Conservation (phyloP, 2,888 invertebrate species). For the Drosophila parthenogenetica region DNA sequence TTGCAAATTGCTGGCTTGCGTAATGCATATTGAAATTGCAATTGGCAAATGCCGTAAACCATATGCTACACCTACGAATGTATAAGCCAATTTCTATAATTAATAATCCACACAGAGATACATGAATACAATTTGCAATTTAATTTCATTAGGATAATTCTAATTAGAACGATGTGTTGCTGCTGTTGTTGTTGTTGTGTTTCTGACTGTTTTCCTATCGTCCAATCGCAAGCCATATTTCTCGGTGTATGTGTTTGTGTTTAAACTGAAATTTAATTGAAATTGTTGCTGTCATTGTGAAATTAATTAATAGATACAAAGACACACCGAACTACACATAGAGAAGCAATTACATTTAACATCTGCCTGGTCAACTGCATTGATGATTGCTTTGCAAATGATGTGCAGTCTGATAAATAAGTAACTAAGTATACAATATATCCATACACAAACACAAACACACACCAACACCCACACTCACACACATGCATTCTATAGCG, state of each 20-base stretch:
- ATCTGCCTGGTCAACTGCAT: conserved; percentile 57
- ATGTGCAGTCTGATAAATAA: conserved; percentile 52
- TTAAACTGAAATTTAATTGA: conserved; percentile 75
- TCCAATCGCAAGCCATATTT: conserved; percentile 61
- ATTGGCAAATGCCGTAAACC: conserved; percentile 21
- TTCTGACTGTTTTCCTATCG: conserved; percentile 56
- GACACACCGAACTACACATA: conserved; percentile 23
- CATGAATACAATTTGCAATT: conserved; percentile 71
- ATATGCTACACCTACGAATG: conserved; percentile 36
- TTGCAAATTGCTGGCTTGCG: conserved; percentile 44
- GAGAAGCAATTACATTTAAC: conserved; percentile 75
- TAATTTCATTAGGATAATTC: conserved; percentile 83
- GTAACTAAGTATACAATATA: conserved; percentile 8
- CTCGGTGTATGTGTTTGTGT: conserved; percentile 36
- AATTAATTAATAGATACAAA: conserved; percentile 69
- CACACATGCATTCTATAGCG: no score
- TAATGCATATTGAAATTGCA: conserved; percentile 45
- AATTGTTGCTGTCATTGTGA: conserved; percentile 73
- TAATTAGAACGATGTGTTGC: conserved; percentile 78
- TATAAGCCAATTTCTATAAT: conserved; percentile 69
- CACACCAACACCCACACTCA: no score
- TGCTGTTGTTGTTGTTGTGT: conserved; percentile 29
- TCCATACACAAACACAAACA: background rate
- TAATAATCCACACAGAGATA: conserved; percentile 53
- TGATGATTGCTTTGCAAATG: conserved; percentile 56